Evolutionary conservation across 2,888 invertebrate species (phyloP).

Genomic region (Limnephilus lunatus): DNA sequence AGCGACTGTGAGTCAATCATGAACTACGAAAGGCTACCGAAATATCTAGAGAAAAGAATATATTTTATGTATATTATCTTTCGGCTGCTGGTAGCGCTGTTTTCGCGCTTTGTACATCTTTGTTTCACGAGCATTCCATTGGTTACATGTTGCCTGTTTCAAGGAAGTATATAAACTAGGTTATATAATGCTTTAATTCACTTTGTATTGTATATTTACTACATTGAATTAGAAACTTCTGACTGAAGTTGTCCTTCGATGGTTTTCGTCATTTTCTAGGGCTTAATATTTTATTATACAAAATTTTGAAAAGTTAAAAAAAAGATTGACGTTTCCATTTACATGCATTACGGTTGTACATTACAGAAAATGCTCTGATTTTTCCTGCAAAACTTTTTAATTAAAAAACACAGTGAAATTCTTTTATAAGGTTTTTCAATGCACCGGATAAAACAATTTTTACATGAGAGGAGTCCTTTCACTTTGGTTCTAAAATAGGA

Average conservation of each 20-base stretch:
- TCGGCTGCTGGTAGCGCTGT: not conserved
- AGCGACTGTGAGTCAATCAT: not conserved
- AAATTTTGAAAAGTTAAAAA: not conserved
- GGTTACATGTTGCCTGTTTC: constrained; percentile 28
- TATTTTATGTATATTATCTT: not conserved
- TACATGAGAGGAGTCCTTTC: not conserved
- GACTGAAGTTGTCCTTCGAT: not conserved
- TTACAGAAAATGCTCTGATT: not conserved
- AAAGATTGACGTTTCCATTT: not conserved
- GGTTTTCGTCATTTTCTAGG: not conserved
- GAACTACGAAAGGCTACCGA: not conserved
- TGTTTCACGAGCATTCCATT: constrained; percentile 25
- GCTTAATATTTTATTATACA: not conserved
- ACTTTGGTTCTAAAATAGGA: not conserved
- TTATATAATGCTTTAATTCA: constrained; percentile 33
- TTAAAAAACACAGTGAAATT: no score
- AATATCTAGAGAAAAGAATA: not conserved
- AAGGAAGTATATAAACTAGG: constrained; percentile 3
- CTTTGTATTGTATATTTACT: constrained; percentile 26
- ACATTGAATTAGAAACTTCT: not conserved
- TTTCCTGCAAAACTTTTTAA: not conserved
- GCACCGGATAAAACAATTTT: no score
- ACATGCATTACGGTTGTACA: not conserved
- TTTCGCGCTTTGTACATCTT: not conserved
- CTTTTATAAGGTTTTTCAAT: not conserved